A percentile compares a stretch with the other conserved stretches of the same genome.
Evolutionary conservation across 2,113 vertebrate genomes (phyloP).

Genomic region (Erinaceus europaeus): DNA sequence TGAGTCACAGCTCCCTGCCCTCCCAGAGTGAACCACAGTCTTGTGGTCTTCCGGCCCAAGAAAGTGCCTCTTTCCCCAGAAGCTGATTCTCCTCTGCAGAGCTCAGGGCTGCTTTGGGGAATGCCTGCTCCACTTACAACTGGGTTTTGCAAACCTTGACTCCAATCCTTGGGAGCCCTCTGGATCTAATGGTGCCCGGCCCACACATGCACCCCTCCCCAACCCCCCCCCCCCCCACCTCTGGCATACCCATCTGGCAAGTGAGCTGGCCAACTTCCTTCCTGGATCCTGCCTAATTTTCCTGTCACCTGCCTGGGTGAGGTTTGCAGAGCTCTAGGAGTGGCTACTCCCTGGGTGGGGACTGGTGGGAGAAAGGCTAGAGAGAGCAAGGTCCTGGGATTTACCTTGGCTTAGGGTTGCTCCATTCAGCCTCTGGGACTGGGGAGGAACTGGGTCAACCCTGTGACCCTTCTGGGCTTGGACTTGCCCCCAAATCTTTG

Average conservation of each 20-base stretch:
- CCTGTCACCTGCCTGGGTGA: not conserved
- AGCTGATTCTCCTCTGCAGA: constrained; percentile 42
- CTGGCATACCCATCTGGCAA: not conserved
- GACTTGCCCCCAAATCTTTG: not conserved
- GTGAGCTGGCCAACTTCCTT: not conserved
- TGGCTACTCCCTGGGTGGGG: not conserved
- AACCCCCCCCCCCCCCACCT: not conserved
- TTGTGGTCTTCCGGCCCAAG: constrained; percentile 3
- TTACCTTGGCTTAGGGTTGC: not conserved
- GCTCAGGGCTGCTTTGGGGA: not conserved
- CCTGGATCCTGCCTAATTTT: not conserved
- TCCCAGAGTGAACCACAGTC: constrained; percentile 19
- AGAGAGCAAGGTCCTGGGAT: not conserved
- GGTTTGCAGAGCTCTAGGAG: not conserved
- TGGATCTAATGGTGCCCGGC: not conserved
- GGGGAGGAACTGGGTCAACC: not conserved
- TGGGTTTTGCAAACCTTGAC: constrained; percentile 44
- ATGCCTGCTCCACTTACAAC: constrained; percentile 23
- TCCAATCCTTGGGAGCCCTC: not conserved
- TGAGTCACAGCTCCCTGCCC: constrained; percentile 48
- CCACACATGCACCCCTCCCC: too few species aligned
- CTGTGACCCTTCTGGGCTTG: too few species aligned
- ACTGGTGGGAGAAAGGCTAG: not conserved
- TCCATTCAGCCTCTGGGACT: not conserved
- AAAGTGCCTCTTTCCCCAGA: constrained; percentile 6